These are phyloP conservation scores for Lagopus leucura DNA, from an alignment of 2,113 vertebrate species.

Conservation along the genomic window DNA sequence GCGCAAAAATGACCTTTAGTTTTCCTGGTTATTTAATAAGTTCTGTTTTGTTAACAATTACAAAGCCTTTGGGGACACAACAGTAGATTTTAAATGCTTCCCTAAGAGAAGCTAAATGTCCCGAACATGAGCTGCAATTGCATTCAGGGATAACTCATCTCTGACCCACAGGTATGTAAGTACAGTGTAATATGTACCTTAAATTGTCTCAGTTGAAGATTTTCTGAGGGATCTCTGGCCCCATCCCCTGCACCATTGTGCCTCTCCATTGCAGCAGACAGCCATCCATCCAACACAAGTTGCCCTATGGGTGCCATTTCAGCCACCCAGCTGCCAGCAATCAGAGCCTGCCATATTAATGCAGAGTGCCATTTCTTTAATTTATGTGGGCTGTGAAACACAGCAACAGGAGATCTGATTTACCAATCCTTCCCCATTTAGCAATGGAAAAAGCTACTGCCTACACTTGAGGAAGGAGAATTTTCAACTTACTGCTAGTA, in stretches of 20 bases:
- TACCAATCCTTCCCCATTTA: neutral
- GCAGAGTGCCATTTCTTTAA: neutral
- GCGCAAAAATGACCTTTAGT: neutral
- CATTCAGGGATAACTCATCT: neutral
- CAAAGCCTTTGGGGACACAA: neutral
- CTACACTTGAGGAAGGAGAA: neutral
- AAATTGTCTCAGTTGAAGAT: neutral
- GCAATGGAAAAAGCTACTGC: neutral
- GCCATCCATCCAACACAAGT: neutral
- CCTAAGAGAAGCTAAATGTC: neutral
- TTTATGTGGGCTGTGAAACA: neutral
- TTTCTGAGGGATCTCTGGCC: neutral
- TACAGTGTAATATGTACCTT: accelerated
- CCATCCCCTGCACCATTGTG: neutral
- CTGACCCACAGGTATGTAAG: neutral
- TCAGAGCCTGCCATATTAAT: accelerated
- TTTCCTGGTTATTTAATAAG: neutral
- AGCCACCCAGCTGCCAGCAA: neutral
- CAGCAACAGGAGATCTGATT: neutral
- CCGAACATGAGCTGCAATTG: neutral
- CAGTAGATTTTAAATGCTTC: neutral
- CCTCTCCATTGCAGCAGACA: neutral
- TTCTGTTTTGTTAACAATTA: neutral
- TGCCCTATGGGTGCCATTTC: neutral
- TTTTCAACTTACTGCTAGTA: neutral